Base-by-base conservation (phyloP, 2,888 invertebrate species). In the Andrena marginata region DNA sequence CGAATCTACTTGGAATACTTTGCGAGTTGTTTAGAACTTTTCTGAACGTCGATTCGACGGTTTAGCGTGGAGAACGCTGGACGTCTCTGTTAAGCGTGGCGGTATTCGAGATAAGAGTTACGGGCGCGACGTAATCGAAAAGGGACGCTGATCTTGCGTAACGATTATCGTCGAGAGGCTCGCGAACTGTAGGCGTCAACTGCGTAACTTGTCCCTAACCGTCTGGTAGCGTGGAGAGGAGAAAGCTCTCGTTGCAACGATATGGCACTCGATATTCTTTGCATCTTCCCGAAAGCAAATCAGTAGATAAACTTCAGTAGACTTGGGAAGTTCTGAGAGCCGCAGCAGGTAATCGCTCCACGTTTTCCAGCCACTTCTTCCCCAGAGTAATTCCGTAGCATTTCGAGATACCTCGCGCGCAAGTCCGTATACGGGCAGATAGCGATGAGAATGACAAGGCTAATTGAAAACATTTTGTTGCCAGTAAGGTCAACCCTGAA, bases 101-200 rank as follows among this genome's bases (percentile, higher is more conserved):
- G 51, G 23, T 23, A n/a, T 10, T 20, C 5, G 49, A 23, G 71
- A 78, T 54, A 65, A 71, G 26, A 63, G 60, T 60, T 72, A 67
- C 65, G 31, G 65, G 20, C 62, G 56, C 63, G 59, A 49, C 63
- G 56, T 78, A 76, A 80, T 86, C 73, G 62, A 42, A 68, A 48
- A 64, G 76, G 68, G 60, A 78, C 75, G 78, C 67, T 76, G 87
- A 86, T 86, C 85, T 85, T 85, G 85, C 77, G 85, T 79, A 86
- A 86, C 77, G 56, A 74, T 87, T 82, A 86, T 82, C 85, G 77
- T 49, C 63, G 49, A 74, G 75, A 77, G 69, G 69, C 63, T 78
- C 67, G 72, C 70, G 60, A 71, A 59, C 69, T 68, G 85, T 82
- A 82, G 85, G 84, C 82, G 77, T 76, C 72, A 76, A 85, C 87